Conservation (phyloP, 2,113 vertebrate genomes). For the Fulica atra region DNA sequence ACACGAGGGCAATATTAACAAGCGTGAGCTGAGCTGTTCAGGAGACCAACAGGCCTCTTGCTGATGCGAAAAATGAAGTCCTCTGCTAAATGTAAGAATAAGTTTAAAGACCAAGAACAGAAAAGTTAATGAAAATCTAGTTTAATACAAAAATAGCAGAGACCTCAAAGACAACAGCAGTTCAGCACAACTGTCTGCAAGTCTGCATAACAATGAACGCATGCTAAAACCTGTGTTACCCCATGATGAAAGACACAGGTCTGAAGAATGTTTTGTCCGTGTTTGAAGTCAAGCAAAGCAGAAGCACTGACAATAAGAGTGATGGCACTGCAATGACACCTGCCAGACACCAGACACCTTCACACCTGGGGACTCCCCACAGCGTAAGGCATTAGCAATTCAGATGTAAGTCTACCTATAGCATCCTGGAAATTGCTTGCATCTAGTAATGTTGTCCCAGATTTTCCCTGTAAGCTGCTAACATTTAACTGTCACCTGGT, state of each 20-base stretch:
- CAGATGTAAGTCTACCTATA: not conserved
- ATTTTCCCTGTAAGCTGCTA: not conserved
- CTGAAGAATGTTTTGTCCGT: not conserved
- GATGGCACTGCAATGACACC: not conserved
- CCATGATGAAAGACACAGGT: fast-evolving
- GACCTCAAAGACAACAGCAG: not conserved
- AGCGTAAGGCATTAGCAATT: fast-evolving
- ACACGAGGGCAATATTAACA: constrained; percentile 54
- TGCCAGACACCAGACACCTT: not conserved
- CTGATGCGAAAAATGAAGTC: not conserved
- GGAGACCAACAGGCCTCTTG: not conserved
- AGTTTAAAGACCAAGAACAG: not conserved
- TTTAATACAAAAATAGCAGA: not conserved
- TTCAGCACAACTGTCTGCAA: not conserved
- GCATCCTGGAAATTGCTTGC: not conserved
- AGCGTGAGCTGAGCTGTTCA: not conserved
- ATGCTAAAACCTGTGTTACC: not conserved
- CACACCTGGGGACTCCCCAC: not conserved
- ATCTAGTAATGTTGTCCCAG: not conserved
- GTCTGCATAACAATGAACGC: not conserved
- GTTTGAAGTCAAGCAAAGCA: not conserved
- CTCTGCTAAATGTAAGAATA: not conserved
- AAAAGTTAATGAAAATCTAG: not conserved
- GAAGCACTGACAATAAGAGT: not conserved
- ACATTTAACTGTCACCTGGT: not conserved